phyloP scores from a whole-genome alignment of 2,888 invertebrate genomes.

The Icerya purchasi region DNA sequence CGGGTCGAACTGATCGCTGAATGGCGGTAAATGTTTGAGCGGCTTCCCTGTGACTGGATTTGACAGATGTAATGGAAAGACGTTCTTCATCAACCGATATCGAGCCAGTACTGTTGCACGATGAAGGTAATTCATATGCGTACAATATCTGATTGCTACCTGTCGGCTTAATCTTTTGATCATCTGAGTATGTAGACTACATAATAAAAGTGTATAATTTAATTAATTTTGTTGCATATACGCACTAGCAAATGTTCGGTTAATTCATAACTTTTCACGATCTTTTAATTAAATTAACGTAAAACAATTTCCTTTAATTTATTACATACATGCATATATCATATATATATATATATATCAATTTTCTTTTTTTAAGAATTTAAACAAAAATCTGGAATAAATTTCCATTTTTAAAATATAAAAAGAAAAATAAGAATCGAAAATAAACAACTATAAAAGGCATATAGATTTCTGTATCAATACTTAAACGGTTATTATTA shows the following conservation, averaged over 20 bases:
- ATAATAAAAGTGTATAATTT: neutral
- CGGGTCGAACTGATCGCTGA: slow-evolving; percentile 22
- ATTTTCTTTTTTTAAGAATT: too few relatives aligned
- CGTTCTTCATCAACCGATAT: slow-evolving; percentile 21
- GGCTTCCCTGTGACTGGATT: slow-evolving; percentile 21
- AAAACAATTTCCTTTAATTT: neutral
- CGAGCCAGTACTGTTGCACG: slow-evolving; percentile 17
- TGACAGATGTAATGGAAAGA: slow-evolving; percentile 18
- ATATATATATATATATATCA: too few relatives aligned
- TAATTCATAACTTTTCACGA: neutral
- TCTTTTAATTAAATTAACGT: too few relatives aligned
- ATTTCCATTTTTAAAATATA: too few relatives aligned
- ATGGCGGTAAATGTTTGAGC: slow-evolving; percentile 25
- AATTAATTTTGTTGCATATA: neutral
- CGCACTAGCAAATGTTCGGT: neutral
- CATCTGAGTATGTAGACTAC: slow-evolving; percentile 28
- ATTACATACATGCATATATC: neutral
- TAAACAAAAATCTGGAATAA: too few relatives aligned
- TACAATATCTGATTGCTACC: slow-evolving; percentile 27
- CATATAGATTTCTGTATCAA: too few relatives aligned
- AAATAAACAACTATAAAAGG: too few relatives aligned
- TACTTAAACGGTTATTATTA: too few relatives aligned
- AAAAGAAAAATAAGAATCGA: too few relatives aligned
- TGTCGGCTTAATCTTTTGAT: slow-evolving; percentile 24
- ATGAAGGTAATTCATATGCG: slow-evolving; percentile 43